phyloP scores from a whole-genome alignment of 2,888 invertebrate species.

The Drosophila borealis region DNA sequence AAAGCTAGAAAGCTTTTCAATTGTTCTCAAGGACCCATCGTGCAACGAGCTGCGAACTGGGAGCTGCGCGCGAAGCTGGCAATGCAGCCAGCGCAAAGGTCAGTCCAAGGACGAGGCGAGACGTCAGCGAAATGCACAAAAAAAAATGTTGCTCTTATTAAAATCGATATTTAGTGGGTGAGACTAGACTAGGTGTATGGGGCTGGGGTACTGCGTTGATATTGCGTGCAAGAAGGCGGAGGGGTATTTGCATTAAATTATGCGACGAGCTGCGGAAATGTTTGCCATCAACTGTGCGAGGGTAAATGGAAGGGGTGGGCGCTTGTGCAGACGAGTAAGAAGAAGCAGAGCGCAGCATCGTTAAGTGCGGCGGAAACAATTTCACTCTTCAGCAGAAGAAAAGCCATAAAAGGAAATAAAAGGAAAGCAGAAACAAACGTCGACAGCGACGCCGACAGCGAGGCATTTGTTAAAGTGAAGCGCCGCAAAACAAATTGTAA shows the following conservation, averaged over 20 bases:
- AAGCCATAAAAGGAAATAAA: slow-evolving; percentile 76
- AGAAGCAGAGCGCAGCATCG: slow-evolving; percentile 58
- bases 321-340: slow-evolving; percentile 13
- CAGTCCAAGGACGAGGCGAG: slow-evolving; percentile 66
- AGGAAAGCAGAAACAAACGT: slow-evolving; percentile 50
- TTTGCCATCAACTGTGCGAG: slow-evolving; percentile 70
- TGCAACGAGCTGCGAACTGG: not conserved
- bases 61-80: not conserved
- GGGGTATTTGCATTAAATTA: slow-evolving; percentile 75
- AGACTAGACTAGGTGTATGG: slow-evolving; percentile 34
- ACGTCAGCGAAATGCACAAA: slow-evolving; percentile 66
- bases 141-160: slow-evolving; percentile 59
- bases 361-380: slow-evolving; percentile 81
- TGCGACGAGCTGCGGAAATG: slow-evolving; percentile 79
- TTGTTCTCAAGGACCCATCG: slow-evolving; percentile 34
- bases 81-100: slow-evolving; percentile 60
- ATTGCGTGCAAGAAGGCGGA: too few relatives aligned
- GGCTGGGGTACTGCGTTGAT: too few relatives aligned
- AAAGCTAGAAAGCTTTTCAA: slow-evolving; percentile 10
- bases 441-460: slow-evolving; percentile 17
- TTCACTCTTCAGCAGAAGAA: slow-evolving; percentile 77
- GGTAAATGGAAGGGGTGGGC: slow-evolving; percentile 2
- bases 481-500: slow-evolving; percentile 74
- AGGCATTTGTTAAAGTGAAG: slow-evolving; percentile 52
- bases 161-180: slow-evolving; percentile 70